A percentile compares a stretch with the other conserved stretches of the same genome.
Evolutionary conservation across 2,113 vertebrate genomes (phyloP).

Genomic region (Dendrocopos noguchii): DNA sequence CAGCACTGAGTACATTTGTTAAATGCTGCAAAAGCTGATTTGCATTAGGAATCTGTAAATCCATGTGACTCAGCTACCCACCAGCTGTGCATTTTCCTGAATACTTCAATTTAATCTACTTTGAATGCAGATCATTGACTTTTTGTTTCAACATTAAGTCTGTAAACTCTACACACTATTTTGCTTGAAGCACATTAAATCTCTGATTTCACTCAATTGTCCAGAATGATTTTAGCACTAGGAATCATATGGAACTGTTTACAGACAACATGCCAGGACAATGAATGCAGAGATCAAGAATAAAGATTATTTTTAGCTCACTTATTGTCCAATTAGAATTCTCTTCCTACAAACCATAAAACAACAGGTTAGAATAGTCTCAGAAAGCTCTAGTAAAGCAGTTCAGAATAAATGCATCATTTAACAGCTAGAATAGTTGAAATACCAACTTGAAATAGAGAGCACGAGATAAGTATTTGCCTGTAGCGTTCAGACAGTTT

Average conservation of each 20-base stretch:
- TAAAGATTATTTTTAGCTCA: constrained; percentile 8
- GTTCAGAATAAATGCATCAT: constrained; percentile 50
- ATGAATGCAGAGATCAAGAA: background rate
- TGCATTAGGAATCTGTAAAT: background rate
- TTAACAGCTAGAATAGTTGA: constrained; percentile 34
- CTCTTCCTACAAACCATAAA: constrained; percentile 19
- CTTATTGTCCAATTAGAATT: background rate
- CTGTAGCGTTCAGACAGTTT: constrained; percentile 51
- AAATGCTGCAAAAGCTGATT: background rate
- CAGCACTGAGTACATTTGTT: background rate
- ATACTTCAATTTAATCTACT: background rate
- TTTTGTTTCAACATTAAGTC: background rate
- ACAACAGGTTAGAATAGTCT: constrained; percentile 31
- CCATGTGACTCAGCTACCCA: background rate
- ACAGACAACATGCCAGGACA: background rate
- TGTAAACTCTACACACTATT: background rate
- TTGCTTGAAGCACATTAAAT: background rate
- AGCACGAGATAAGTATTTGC: constrained; percentile 53
- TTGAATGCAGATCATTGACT: background rate
- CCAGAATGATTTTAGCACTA: background rate
- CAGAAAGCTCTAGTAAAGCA: constrained; percentile 44
- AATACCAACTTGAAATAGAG: constrained; percentile 45
- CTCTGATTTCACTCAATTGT: background rate
- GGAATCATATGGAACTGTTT: constrained; percentile 35
- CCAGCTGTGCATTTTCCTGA: background rate